Conservation (phyloP, 2,888 invertebrate species). For the Halocaridina rubra region DNA sequence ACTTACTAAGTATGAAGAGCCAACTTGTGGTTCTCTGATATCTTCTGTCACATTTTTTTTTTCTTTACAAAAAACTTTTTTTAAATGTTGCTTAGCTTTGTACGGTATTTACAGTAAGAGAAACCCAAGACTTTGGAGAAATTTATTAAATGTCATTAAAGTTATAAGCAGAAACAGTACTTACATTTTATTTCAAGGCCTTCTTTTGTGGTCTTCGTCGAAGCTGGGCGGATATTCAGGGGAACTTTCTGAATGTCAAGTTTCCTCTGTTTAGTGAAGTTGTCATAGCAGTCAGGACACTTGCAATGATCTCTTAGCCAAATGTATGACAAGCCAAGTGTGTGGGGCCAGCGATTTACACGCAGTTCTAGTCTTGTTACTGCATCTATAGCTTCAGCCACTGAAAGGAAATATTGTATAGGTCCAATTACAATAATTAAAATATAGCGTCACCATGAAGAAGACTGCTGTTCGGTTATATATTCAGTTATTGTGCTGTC, state of each 20-base stretch:
- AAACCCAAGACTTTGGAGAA: too few relatives aligned
- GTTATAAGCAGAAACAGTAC: neutral
- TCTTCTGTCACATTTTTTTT: too few relatives aligned
- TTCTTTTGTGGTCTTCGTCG: conserved; percentile 6
- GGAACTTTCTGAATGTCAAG: conserved; percentile 28
- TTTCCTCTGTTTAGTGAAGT: conserved; percentile 28
- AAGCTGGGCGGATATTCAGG: conserved; percentile 36
- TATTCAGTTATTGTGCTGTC: too few relatives aligned
- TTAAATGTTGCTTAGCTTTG: too few relatives aligned
- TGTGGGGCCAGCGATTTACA: conserved; percentile 45
- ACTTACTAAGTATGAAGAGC: too few relatives aligned
- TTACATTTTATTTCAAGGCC: conserved; percentile 15
- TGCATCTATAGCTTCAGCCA: neutral
- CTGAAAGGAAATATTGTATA: neutral
- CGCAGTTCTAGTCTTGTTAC: conserved; percentile 36
- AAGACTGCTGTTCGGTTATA: too few relatives aligned
- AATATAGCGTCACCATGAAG: too few relatives aligned
- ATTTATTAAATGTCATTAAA: too few relatives aligned
- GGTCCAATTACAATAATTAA: too few relatives aligned
- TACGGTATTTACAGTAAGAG: too few relatives aligned
- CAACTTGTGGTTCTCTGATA: too few relatives aligned
- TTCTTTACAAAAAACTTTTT: too few relatives aligned
- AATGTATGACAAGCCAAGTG: conserved; percentile 25
- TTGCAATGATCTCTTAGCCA: conserved; percentile 60
- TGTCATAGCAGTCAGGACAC: conserved; percentile 40